Base-by-base conservation (phyloP, 2,888 invertebrate species). In the Mythimna impura region DNA sequence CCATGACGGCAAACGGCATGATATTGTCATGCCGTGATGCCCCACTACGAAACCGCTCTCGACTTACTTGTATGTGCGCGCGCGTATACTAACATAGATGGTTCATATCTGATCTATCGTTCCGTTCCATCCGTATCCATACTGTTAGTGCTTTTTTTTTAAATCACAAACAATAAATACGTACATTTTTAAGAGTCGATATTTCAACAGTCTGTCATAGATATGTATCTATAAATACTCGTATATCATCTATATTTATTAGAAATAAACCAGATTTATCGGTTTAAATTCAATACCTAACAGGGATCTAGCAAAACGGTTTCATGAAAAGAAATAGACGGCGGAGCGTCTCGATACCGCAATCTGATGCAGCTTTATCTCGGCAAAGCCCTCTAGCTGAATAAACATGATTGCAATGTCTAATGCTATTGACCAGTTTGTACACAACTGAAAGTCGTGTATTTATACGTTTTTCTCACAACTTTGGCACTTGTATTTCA, bases 321-420 rank as follows among this genome's bases (percentile, higher is more conserved):
- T 68, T 71, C 64, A 72, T 82, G 76, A 71, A 82, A 82, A 79
- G 71, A 85, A 82, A 83, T 81, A 73, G 73, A 78, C 70, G 76
- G 75, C 55, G 17, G 17, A 79, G 22, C 54, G n/a, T 76, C 83
- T 81, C 77, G 86, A 72, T 82, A 83, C 86, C 81, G 83, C 89
- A 86, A 86, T 88, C 85, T 84, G 84, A 85, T 87, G 87, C 88
- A 87, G 86, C 84, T 89, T 87, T 89, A 89, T 88, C 86, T 73
- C 73, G 65, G 78, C 86, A 80, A 86, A 88, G 84, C 80, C 87
- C 83, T 54, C 66, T 71, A 73, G 81, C 86, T 91, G 90, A 89
- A 91, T 91, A 91, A 91, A 91, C 87, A 90, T 90, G 86, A 88
- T 80, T 86, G 86, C 87, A 86, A 86, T 82, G 73, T 82, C 83